Conservation (phyloP, 2,888 invertebrate species). For the Apamea anceps region DNA sequence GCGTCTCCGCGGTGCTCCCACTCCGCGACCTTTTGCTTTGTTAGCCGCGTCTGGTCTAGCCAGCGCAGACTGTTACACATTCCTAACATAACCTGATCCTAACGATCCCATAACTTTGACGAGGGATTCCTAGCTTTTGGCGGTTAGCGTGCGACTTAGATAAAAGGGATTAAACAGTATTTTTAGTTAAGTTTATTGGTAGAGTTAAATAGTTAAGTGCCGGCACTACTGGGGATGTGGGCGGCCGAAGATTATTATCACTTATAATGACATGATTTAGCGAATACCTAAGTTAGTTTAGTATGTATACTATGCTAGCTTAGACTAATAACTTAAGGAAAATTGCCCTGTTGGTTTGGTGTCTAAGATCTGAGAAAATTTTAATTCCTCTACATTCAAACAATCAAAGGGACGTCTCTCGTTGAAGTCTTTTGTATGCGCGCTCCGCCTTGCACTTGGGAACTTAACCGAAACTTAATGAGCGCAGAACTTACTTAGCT, state of each 20-base stretch:
- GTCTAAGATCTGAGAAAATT: not conserved
- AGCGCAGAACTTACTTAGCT: not conserved
- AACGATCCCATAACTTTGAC: constrained; percentile 40
- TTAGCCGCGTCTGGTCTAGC: constrained; percentile 40
- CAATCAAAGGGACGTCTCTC: constrained; percentile 42
- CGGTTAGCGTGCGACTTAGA: not conserved
- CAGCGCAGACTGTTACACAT: constrained; percentile 6
- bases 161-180: not conserved
- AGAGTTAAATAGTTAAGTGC: not conserved
- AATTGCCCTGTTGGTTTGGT: not conserved
- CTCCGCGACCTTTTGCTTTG: constrained; percentile 48
- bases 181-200: constrained; percentile 13
- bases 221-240: constrained; percentile 6
- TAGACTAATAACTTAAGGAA: not conserved
- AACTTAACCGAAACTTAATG: constrained; percentile 38
- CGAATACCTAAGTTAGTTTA: not conserved
- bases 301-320: not conserved
- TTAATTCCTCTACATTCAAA: not conserved
- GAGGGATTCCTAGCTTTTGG: constrained; percentile 22
- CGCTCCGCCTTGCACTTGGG: constrained; percentile 26
- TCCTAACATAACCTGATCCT: constrained; percentile 22
- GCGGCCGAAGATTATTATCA: constrained; percentile 9
- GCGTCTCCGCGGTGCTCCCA: constrained; percentile 40
- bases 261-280: not conserved
- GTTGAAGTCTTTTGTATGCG: constrained; percentile 80